A percentile compares a stretch with the other conserved stretches of the same genome.
Conservation (phyloP, 2,797 vertebrate species). For the Masticophis lateralis region DNA sequence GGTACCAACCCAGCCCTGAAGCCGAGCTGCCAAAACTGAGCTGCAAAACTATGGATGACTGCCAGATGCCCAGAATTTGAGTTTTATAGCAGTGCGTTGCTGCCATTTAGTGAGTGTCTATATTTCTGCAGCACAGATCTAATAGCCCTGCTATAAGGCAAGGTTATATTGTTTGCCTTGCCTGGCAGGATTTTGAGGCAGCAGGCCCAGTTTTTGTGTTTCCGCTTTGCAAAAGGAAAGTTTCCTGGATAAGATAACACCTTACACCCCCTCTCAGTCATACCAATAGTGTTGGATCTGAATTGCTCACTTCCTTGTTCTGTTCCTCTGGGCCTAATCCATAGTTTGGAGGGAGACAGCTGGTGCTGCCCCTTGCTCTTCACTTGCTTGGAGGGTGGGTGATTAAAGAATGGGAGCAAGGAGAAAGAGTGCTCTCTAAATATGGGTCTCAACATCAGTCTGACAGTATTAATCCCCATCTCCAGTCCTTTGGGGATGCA, state of each 20-base stretch:
- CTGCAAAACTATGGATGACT: not conserved
- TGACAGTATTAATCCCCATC: not conserved
- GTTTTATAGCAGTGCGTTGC: not conserved
- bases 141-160: not conserved
- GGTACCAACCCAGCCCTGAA: not conserved
- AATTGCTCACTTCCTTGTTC: not conserved
- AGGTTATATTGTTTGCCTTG: not conserved
- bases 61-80: not conserved
- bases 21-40: not conserved
- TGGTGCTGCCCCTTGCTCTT: not conserved
- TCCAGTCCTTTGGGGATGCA: not conserved
- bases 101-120: not conserved
- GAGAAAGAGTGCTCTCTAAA: too few relatives aligned
- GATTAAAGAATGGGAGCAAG: not conserved
- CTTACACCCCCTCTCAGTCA: not conserved
- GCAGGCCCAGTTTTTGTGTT: not conserved
- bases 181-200: not conserved
- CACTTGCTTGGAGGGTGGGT: not conserved
- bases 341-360: not conserved
- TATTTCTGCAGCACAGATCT: not conserved
- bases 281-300: not conserved
- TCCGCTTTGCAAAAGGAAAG: not conserved
- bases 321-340: not conserved
- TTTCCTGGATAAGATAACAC: not conserved
- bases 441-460: not conserved